A percentile compares a stretch with the other conserved stretches of the same genome.
phyloP scores from a whole-genome alignment of 2,888 invertebrate genomes.

The Metalampra italica region DNA sequence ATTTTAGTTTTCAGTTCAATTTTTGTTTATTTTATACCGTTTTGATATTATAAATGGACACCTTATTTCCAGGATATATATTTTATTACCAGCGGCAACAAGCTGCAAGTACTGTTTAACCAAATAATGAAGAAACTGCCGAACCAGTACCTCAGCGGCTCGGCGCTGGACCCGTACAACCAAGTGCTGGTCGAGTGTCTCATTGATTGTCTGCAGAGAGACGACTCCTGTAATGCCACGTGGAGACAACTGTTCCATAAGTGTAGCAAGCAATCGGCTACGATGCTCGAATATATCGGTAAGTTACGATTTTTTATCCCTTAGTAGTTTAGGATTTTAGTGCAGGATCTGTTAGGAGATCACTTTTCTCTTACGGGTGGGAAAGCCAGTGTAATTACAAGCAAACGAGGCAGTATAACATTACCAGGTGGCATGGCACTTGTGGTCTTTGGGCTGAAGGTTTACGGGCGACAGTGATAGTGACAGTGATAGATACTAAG shows the following conservation, averaged over 20 bases:
- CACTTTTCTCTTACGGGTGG: too few relatives aligned
- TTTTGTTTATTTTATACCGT: too few relatives aligned
- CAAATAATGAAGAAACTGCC: slow-evolving; percentile 81
- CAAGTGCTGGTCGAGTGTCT: slow-evolving; percentile 80
- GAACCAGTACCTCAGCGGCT: slow-evolving; percentile 63
- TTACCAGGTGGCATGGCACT: too few relatives aligned
- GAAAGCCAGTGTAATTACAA: too few relatives aligned
- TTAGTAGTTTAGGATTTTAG: background rate
- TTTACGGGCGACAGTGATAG: too few relatives aligned
- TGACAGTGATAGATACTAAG: too few relatives aligned
- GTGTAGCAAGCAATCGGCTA: slow-evolving; percentile 81
- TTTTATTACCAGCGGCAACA: slow-evolving; percentile 65
- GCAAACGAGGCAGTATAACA: too few relatives aligned
- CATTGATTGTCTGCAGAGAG: slow-evolving; percentile 78
- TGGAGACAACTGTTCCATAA: slow-evolving; percentile 85
- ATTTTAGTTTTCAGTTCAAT: too few relatives aligned
- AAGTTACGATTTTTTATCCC: slow-evolving; percentile 23
- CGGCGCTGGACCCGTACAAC: slow-evolving; percentile 63
- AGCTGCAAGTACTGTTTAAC: slow-evolving; percentile 77
- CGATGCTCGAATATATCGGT: slow-evolving; percentile 80
- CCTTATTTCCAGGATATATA: slow-evolving; percentile 54
- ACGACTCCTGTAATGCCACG: slow-evolving; percentile 80
- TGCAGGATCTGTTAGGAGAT: too few relatives aligned
- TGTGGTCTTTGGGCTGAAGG: too few relatives aligned
- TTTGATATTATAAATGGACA: background rate